These are phyloP conservation scores for Podarcis raffonei DNA, from an alignment of 2,113 vertebrate species.

Conservation along the genomic window DNA sequence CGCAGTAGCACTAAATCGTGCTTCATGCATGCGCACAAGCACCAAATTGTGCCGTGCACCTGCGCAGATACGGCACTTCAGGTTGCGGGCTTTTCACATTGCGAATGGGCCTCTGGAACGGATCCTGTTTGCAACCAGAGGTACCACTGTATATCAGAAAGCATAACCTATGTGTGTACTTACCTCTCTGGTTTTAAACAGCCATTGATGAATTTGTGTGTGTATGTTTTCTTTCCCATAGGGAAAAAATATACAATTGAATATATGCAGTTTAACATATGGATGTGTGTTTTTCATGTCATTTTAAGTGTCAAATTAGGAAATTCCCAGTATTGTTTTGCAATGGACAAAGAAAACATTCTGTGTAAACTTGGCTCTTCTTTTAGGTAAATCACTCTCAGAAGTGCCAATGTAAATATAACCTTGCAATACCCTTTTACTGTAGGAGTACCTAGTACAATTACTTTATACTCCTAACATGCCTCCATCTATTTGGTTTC, in stretches of 20 bases:
- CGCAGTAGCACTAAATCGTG: too few relatives aligned
- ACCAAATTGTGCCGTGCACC: too few relatives aligned
- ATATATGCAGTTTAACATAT: not conserved
- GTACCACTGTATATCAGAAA: not conserved
- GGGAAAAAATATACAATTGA: too few relatives aligned
- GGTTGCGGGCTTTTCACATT: too few relatives aligned
- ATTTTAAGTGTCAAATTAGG: constrained; percentile 55
- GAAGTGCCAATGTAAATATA: constrained; percentile 84
- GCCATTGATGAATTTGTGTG: not conserved
- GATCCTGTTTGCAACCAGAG: too few relatives aligned
- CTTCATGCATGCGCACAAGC: too few relatives aligned
- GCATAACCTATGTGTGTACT: not conserved
- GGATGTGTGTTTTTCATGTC: constrained; percentile 43
- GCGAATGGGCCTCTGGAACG: too few relatives aligned
- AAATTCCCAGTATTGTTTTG: constrained; percentile 47
- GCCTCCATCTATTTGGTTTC: constrained; percentile 52
- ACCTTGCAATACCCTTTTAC: constrained; percentile 57
- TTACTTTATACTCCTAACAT: constrained; percentile 45
- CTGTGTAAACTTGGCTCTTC: constrained; percentile 41
- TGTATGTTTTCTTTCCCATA: too few relatives aligned
- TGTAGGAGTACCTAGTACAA: constrained; percentile 25
- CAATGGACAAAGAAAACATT: constrained; percentile 35
- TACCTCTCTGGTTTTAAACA: not conserved
- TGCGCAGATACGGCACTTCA: too few relatives aligned
- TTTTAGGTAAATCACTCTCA: constrained; percentile 86